These are phyloP conservation scores for Metopolophium dirhodum DNA, from an alignment of 1,140 invertebrate species.

Conservation along the genomic window DNA sequence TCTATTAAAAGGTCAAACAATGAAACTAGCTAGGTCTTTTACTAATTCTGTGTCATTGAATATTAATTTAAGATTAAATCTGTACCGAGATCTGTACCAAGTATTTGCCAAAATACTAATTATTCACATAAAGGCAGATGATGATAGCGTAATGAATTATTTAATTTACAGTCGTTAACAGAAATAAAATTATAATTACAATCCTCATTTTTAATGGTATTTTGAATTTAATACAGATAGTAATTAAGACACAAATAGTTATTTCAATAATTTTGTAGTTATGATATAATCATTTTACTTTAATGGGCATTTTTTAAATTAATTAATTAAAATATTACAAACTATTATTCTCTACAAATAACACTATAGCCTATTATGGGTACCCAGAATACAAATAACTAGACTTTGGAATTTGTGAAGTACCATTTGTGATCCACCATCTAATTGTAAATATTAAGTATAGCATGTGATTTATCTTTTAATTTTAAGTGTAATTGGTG, in stretches of 20 bases:
- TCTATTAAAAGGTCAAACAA: slow-evolving; percentile 49
- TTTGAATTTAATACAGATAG: neutral
- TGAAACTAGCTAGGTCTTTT: slow-evolving; percentile 17
- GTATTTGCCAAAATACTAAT: neutral
- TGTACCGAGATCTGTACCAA: neutral
- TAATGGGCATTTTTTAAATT: neutral
- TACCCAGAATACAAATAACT: neutral
- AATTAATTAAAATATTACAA: neutral
- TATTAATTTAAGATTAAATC: slow-evolving; percentile 12
- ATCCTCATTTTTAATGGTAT: neutral
- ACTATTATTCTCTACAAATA: neutral
- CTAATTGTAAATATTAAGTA: no score
- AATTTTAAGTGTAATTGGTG: no score
- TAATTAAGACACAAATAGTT: no score
- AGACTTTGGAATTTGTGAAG: neutral
- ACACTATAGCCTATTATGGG: no score
- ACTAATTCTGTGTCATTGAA: neutral
- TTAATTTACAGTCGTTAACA: neutral
- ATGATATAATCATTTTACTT: neutral
- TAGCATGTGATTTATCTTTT: no score
- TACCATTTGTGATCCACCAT: neutral
- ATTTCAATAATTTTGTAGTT: neutral
- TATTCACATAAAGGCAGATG: neutral
- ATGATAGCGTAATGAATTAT: neutral
- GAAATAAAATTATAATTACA: neutral